phyloP scores from a whole-genome alignment of 23 tunicate genomes.

The Clavelina lepadiformis region DNA sequence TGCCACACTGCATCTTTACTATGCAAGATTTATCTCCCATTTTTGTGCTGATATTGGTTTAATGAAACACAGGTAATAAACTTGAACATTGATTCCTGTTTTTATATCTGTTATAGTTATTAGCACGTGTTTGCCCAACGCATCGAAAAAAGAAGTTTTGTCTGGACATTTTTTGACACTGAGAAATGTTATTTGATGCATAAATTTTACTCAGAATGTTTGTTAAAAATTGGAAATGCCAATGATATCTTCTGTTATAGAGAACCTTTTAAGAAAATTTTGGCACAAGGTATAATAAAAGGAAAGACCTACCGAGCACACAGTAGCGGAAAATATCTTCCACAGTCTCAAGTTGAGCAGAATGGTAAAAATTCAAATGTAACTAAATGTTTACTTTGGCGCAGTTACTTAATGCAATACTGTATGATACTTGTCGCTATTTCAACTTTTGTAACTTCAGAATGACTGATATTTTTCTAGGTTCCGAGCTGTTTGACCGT shows the following conservation, averaged over 20 bases:
- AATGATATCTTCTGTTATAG: no score
- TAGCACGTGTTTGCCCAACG: background rate
- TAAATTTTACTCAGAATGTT: no score
- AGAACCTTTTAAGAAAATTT: conserved; percentile 80
- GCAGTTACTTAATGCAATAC: no score
- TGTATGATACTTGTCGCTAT: no score
- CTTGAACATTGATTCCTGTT: no score
- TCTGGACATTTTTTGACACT: background rate
- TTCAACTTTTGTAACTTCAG: no score
- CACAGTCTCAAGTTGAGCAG: conserved; percentile 39
- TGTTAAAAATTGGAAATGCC: no score
- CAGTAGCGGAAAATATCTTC: conserved; percentile 57
- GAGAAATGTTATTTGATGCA: no score
- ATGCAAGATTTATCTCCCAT: conserved; percentile 72
- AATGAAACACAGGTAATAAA: conserved; percentile 29
- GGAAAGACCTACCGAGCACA: conserved; percentile 63
- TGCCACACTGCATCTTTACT: conserved; percentile 81
- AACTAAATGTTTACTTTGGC: no score
- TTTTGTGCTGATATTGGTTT: conserved; percentile 63
- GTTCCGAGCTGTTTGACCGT: conserved; percentile 8
- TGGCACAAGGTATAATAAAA: conserved; percentile 82
- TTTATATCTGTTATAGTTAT: no score
- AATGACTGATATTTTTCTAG: no score
- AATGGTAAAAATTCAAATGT: conserved; percentile 26
- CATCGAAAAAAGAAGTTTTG: background rate